Conservation (phyloP, 2,113 vertebrate genomes). For the Barnardius zonarius region DNA sequence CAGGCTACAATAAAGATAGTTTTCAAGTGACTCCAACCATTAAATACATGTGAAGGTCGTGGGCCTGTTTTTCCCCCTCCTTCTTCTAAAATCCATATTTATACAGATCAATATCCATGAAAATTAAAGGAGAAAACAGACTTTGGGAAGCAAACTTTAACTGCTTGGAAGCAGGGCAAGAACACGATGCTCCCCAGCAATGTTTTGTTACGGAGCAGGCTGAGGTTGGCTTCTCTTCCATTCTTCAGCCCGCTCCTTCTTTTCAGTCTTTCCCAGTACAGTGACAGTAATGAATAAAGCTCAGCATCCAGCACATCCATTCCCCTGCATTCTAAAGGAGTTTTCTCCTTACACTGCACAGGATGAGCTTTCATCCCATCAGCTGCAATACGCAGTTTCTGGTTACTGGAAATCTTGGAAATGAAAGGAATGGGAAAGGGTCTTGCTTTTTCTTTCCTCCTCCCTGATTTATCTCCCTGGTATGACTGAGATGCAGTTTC, state of each 20-base stretch:
- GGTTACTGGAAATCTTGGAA: not conserved
- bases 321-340: not conserved
- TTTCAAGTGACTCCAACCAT: not conserved
- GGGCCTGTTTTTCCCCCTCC: not conserved
- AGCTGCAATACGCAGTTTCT: not conserved
- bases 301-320: not conserved
- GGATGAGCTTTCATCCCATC: not conserved
- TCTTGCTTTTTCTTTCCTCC: not conserved
- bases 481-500: not conserved
- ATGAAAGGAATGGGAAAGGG: not conserved
- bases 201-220: not conserved
- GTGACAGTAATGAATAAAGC: not conserved
- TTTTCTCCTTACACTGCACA: not conserved
- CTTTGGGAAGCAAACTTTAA: not conserved
- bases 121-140: not conserved
- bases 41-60: constrained; percentile 7
- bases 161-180: not conserved
- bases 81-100: constrained; percentile 2
- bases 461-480: not conserved
- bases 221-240: not conserved
- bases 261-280: not conserved
- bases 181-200: not conserved
- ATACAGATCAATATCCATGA: not conserved
- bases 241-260: not conserved
- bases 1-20: not conserved